Base-by-base conservation (phyloP, 2,888 invertebrate species). In the Mongoloraphidia duomilia region DNA sequence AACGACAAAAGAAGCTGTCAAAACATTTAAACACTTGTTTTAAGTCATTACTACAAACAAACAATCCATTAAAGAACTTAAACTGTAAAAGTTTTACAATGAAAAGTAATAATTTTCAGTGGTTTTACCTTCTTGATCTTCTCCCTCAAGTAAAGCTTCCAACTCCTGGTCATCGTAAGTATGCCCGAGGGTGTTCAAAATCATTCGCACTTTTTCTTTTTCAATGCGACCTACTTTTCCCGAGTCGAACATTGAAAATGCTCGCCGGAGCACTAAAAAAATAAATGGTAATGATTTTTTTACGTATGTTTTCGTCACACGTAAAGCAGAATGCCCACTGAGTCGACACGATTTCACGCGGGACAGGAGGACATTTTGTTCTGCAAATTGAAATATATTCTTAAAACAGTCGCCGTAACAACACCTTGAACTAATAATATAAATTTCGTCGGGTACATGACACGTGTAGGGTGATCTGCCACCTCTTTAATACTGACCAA, bases 191-290 rank as follows among this genome's bases (percentile, higher is more conserved):
- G 86, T 87, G 66, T 84, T 84, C 44, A 88, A 73, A 58, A 88
- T 86, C 36, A 83, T 84, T 37, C 82, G 72, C 2, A 86, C 82
- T 63, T 86, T 86, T 61, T 84, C 84, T 61, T 82, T 85, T 60
- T 86, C 84, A 50, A 88, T 87, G 58, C 74, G 76, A 35, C 87
- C 87, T 56, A 80, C 77, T 62, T 85, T 85, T 59, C 77, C 76
- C 26, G 84, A 82, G 67, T 88, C 87, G 69, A 88, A 88, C 87
- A 88, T 88, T 63, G 82, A 78, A 73, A 88, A 88, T 14, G 85
- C 86, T 59, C 84, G 76, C 58, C 79, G 75, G 52, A 87, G 75
- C 78, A 87, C 87, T 87, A 61, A 44, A 64, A 59, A 52, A 37
- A 46, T 34, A 36, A 35, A 38, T 34, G 14, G 47, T 39, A 50